These are phyloP conservation scores for Amia ocellicauda DNA, from an alignment of 2,113 vertebrate genomes.

Conservation along the genomic window DNA sequence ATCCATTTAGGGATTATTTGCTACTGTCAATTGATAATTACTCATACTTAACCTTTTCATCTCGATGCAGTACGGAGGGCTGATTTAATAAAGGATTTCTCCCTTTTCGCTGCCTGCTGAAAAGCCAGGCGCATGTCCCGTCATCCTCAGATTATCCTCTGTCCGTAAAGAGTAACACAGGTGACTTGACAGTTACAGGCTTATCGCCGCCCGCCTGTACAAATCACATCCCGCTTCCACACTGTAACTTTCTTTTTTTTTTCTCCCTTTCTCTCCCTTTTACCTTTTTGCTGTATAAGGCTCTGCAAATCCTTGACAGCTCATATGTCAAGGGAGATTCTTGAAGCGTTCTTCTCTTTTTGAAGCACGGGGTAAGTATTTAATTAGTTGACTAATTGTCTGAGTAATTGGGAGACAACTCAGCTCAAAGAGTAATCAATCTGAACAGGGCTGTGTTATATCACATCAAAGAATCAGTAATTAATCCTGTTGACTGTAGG, in stretches of 20 bases:
- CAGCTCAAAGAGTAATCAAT: constrained; percentile 99
- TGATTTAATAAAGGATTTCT: constrained; percentile 28
- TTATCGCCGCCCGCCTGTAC: constrained; percentile 25
- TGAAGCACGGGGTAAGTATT: constrained; percentile 97
- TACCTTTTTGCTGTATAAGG: constrained; percentile 41
- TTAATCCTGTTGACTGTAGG: constrained; percentile 84
- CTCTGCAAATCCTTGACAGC: constrained; percentile 70
- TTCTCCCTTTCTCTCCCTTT: not conserved
- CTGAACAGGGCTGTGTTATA: constrained; percentile 94
- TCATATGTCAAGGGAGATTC: constrained; percentile 76
- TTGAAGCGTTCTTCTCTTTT: constrained; percentile 79
- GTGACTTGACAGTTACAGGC: constrained; percentile 31
- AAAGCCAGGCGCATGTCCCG: not conserved
- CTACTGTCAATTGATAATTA: constrained; percentile 36
- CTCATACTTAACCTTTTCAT: constrained; percentile 39
- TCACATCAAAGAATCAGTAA: constrained; percentile 97
- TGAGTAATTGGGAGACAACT: constrained; percentile 99
- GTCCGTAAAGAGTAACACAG: not conserved
- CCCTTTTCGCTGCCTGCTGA: constrained; percentile 32
- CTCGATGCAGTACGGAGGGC: constrained; percentile 23
- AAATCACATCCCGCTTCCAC: constrained; percentile 27
- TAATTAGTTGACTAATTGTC: constrained; percentile 99
- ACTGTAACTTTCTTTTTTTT: constrained; percentile 29
- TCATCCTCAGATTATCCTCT: not conserved
- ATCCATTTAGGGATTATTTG: constrained; percentile 22